phyloP scores from a whole-genome alignment of 2,888 invertebrate genomes.

The Cerceris rybyensis region DNA sequence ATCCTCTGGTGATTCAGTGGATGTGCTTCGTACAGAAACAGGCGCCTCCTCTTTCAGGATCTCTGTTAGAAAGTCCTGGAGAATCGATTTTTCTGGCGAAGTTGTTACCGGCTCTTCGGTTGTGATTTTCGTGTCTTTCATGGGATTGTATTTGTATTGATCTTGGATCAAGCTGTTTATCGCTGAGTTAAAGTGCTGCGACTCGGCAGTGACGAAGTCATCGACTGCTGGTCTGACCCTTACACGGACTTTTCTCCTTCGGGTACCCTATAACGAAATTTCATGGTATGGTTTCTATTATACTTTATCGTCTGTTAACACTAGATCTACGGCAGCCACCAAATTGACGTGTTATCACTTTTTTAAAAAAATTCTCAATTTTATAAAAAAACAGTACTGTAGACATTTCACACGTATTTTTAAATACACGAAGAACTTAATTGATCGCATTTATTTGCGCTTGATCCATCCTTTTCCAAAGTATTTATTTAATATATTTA shows the following conservation, averaged over 20 bases:
- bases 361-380: no score
- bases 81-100: constrained; percentile 54
- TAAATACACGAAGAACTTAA: no score
- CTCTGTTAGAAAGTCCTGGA: constrained; percentile 69
- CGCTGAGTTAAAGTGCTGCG: constrained; percentile 86
- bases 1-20: constrained; percentile 55
- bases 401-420: no score
- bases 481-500: no score
- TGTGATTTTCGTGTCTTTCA: constrained; percentile 39
- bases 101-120: constrained; percentile 14
- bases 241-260: constrained; percentile 89
- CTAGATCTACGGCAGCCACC: no score
- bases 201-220: constrained; percentile 90
- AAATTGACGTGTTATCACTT: no score
- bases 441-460: no score
- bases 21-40: constrained; percentile 39
- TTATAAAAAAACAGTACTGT: no score
- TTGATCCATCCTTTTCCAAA: no score
- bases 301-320: no score
- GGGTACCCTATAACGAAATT: constrained; percentile 57
- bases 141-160: constrained; percentile 54
- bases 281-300: not conserved
- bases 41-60: constrained; percentile 64
- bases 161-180: constrained; percentile 73
- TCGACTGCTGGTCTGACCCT: constrained; percentile 88